Evolutionary conservation across 2,113 vertebrate species (phyloP), one percentile per base, ranked within the genome.

Genomic region (Urocolius indicus): DNA sequence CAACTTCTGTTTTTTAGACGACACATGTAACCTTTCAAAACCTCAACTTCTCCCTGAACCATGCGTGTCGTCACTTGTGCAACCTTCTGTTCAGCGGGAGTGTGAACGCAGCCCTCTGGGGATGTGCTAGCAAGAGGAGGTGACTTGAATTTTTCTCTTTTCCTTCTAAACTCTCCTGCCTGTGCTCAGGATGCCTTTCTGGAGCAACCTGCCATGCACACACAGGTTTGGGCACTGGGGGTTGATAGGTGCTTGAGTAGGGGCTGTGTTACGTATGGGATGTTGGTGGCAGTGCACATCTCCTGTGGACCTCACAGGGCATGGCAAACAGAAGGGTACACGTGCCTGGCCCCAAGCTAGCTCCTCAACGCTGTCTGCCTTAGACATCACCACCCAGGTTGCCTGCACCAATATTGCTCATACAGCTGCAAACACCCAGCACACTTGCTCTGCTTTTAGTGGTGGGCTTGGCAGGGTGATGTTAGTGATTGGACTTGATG

Each of bases 21-120:
- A 96, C 82, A 71, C 55, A 4, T 59, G 66, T 89, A 93, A 93
- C 87, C 90, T 91, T 89, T 81, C 57, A 43, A 95, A 94, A 78
- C 90, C 68, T 80, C 82, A 88, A 72, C 75, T 85, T 93, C 71
- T 91, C 54, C 85, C 75, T 5, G 4, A 87, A 88, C 36, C 3
- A 6, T 76, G 67, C 24, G 6, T 87, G 83, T 90, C 10, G 23
- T 83, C 85, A 66, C 92, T 91, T 90, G 79, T 79, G 88, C 71
- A 93, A 82, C 88, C 88, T 94, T 94, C 91, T 93, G 82, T 92
- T 93, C 90, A 82, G 91, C 66, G 1, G 77, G 90, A 94, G 92
- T 87, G 92, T 94, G 81, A 94, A 93, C 26, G 67, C 80, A 94
- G 67, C 87, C 84, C 94, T 89, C 69, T 72, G 67, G 84, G 90